Percentiles rank a stretch among this genome's conserved stretches.
phyloP scores from a whole-genome alignment of 2,113 vertebrate species.

The Ariopsis seemanni region DNA sequence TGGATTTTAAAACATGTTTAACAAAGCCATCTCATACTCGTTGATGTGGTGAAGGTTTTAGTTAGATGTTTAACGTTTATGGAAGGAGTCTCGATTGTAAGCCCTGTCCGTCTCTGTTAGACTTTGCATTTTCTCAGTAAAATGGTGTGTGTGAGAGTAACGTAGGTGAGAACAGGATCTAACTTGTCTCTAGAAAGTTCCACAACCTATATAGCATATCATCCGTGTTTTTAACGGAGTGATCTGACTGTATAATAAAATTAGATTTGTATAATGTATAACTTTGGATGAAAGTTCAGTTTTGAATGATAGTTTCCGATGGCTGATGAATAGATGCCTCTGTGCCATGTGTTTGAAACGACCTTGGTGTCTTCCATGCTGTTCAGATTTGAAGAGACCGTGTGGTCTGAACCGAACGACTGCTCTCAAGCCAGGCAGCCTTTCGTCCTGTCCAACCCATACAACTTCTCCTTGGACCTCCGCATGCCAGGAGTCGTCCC shows the following conservation, averaged over 20 bases:
- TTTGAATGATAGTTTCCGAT: background rate
- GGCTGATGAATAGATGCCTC: background rate
- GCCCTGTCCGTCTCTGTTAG: too few species aligned
- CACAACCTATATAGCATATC: background rate
- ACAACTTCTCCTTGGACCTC: conserved; percentile 87
- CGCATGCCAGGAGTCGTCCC: conserved; percentile 90
- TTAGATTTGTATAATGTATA: background rate
- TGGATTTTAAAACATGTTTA: background rate
- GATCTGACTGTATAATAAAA: background rate
- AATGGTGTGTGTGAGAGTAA: background rate
- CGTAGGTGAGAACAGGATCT: background rate
- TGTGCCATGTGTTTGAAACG: background rate
- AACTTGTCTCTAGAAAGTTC: background rate
- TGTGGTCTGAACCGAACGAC: conserved; percentile 73
- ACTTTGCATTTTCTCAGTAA: background rate
- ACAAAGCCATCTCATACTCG: background rate
- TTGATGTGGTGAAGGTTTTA: background rate
- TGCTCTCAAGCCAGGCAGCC: conserved; percentile 76
- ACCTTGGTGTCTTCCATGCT: background rate
- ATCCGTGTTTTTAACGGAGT: background rate
- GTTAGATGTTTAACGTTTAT: background rate
- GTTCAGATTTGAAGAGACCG: conserved; percentile 79
- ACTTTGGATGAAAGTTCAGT: background rate
- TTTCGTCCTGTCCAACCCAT: conserved; percentile 71
- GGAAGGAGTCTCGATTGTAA: background rate